phyloP scores from a whole-genome alignment of 2,888 invertebrate species.

The Chromoteleia sp. region DNA sequence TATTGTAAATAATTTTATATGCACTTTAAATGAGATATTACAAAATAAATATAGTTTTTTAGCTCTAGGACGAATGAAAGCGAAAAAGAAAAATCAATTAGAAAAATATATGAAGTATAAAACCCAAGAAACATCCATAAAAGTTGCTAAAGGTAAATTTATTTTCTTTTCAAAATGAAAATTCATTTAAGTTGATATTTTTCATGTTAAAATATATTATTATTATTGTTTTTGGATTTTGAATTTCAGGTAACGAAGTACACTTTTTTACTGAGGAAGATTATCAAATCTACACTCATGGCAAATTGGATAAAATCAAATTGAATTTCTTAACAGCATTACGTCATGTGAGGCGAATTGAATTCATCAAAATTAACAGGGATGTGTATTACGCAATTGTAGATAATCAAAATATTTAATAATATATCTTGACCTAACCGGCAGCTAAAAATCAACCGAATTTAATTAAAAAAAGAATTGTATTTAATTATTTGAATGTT shows the following conservation, averaged over 20 bases:
- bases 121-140: conserved; percentile 75
- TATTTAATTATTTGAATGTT: too few species aligned
- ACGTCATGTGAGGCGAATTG: conserved; percentile 79
- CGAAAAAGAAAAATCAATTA: conserved; percentile 80
- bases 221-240: neutral
- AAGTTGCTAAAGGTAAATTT: conserved; percentile 47
- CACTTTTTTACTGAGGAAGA: conserved; percentile 80
- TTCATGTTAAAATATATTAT: neutral
- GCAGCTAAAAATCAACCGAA: too few species aligned
- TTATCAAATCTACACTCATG: conserved; percentile 76
- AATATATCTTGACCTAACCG: neutral
- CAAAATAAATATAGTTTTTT: conserved; percentile 78
- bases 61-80: conserved; percentile 76
- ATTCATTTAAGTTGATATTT: neutral
- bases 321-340: conserved; percentile 80
- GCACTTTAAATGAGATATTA: conserved; percentile 14
- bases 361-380: conserved; percentile 77
- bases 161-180: conserved; percentile 6
- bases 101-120: conserved; percentile 78
- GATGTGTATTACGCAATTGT: conserved; percentile 71
- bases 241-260: conserved; percentile 75
- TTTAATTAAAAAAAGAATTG: too few species aligned
- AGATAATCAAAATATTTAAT: neutral
- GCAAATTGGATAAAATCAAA: conserved; percentile 80
- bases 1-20: conserved; percentile 13